phyloP scores from a whole-genome alignment of 1,140 invertebrate species.

The Ruditapes philippinarum region DNA sequence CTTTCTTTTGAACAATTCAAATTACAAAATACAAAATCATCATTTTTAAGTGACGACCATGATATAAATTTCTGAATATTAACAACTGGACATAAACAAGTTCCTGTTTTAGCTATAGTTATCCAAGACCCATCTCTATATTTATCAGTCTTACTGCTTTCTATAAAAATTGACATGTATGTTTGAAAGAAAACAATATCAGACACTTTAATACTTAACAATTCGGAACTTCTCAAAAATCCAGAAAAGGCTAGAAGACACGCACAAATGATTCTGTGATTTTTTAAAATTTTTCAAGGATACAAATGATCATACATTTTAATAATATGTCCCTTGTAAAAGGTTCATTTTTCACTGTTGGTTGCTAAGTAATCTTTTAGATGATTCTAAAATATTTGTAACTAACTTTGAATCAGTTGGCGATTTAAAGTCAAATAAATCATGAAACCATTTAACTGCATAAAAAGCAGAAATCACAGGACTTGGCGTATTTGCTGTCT shows the following conservation, averaged over 20 bases:
- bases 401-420: no score
- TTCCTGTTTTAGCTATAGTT: not conserved
- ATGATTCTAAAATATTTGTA: no score
- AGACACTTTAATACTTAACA: not conserved
- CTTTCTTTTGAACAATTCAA: no score
- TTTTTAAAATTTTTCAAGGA: not conserved
- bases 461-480: no score
- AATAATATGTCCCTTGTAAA: not conserved
- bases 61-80: no score
- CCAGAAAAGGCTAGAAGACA: not conserved
- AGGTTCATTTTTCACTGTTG: not conserved
- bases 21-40: no score
- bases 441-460: no score
- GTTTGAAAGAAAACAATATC: not conserved
- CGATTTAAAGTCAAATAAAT: no score
- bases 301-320: not conserved
- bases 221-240: slow-evolving; percentile 3
- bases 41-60: no score
- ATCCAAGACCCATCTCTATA: slow-evolving; percentile 25
- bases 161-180: no score
- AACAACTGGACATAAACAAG: no score
- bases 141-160: slow-evolving; percentile 46
- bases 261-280: slow-evolving; percentile 22
- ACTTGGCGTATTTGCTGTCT: no score
- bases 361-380: not conserved